Conservation (phyloP, 2,888 invertebrate genomes). For the Coelogynopora nodosa region DNA sequence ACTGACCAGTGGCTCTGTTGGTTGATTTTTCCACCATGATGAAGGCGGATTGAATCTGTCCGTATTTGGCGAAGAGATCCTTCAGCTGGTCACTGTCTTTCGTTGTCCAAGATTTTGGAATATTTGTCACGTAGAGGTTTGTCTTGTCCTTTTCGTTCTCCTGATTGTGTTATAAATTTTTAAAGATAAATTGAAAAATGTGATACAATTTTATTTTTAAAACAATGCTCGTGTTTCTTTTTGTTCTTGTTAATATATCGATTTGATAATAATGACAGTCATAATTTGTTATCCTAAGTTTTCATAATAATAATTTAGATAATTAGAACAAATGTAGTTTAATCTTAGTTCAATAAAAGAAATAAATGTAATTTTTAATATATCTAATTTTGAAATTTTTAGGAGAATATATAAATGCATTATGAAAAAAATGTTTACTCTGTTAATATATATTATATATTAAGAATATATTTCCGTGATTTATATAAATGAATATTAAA, state of each 20-base stretch:
- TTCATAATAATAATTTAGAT: not conserved
- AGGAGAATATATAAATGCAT: too few relatives aligned
- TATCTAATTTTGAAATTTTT: too few relatives aligned
- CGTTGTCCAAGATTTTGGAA: constrained; percentile 41
- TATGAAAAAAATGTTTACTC: too few relatives aligned
- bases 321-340: not conserved
- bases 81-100: constrained; percentile 44
- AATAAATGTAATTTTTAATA: too few relatives aligned
- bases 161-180: not conserved
- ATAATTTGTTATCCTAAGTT: not conserved
- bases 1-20: constrained; percentile 40
- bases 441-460: too few relatives aligned
- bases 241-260: too few relatives aligned
- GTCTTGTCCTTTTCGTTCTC: constrained; percentile 44
- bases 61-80: constrained; percentile 38
- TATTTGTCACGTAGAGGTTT: constrained; percentile 43
- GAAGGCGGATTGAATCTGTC: constrained; percentile 43
- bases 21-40: constrained; percentile 44
- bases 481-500: too few relatives aligned
- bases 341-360: too few relatives aligned
- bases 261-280: not conserved
- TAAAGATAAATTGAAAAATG: not conserved
- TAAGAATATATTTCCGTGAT: too few relatives aligned
- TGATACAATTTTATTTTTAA: not conserved
- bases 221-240: too few relatives aligned